Evolutionary conservation across 2,797 vertebrate species (phyloP).

Genomic region (Danio kyathit): DNA sequence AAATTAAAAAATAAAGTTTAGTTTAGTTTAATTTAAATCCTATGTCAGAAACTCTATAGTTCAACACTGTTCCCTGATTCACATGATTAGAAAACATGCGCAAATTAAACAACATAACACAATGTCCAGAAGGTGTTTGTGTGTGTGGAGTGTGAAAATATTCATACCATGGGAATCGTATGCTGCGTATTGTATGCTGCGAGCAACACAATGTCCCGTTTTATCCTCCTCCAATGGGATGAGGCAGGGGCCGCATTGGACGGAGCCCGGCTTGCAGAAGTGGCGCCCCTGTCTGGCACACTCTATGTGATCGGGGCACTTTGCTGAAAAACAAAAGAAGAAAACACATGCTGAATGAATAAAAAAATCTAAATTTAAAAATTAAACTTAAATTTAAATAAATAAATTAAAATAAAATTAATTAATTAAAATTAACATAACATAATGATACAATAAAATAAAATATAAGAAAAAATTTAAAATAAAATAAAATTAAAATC

Average conservation of each 20-base stretch:
- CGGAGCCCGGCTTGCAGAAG: slow-evolving; percentile 74
- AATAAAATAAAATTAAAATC: too few relatives aligned
- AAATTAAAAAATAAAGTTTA: too few relatives aligned
- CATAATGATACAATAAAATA: too few relatives aligned
- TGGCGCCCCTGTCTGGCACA: slow-evolving; percentile 80
- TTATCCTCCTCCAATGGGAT: slow-evolving; percentile 76
- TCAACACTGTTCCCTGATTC: too few relatives aligned
- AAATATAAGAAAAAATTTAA: too few relatives aligned
- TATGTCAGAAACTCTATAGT: too few relatives aligned
- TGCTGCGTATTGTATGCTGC: background rate
- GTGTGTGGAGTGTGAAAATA: background rate
- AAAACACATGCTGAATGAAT: slow-evolving; percentile 4
- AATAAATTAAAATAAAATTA: too few relatives aligned
- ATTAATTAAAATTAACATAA: too few relatives aligned
- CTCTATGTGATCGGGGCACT: slow-evolving; percentile 82
- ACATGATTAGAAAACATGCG: too few relatives aligned
- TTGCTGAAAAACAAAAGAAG: slow-evolving; percentile 62
- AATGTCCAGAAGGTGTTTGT: background rate
- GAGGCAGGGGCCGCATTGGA: slow-evolving; percentile 84
- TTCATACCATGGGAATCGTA: slow-evolving; percentile 73
- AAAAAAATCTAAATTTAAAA: too few relatives aligned
- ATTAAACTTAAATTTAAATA: too few relatives aligned
- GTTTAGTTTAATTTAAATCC: too few relatives aligned
- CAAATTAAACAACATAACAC: slow-evolving; percentile 1
- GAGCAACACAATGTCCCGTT: slow-evolving; percentile 72